Percentiles rank a stretch among this genome's conserved stretches.
phyloP scores from a whole-genome alignment of 2,888 invertebrate genomes.

The Pristionchus entomophagus region DNA sequence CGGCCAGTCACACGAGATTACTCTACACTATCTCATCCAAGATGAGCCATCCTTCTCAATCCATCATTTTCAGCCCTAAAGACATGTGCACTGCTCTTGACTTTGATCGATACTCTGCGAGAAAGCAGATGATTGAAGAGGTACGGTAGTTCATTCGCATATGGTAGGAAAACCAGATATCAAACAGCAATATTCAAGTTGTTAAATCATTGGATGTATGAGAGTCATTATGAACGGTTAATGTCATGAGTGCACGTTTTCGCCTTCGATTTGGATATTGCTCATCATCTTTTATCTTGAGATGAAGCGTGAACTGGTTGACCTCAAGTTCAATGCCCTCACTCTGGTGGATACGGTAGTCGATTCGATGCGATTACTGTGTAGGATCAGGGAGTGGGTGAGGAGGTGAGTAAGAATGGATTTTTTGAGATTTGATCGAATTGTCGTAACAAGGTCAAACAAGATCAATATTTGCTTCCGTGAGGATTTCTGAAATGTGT shows the following conservation, averaged over 20 bases:
- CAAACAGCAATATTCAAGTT: background rate
- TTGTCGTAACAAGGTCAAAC: too few relatives aligned
- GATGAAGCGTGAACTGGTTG: constrained; percentile 49
- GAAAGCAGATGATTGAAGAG: constrained; percentile 40
- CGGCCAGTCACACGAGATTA: constrained; percentile 42
- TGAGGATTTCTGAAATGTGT: too few relatives aligned
- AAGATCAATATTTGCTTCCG: too few relatives aligned
- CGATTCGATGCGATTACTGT: constrained; percentile 48
- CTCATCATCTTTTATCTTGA: too few relatives aligned
- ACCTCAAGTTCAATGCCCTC: constrained; percentile 44
- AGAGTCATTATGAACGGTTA: too few relatives aligned
- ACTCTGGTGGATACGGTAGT: constrained; percentile 48
- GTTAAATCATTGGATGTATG: background rate
- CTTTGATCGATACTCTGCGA: constrained; percentile 46
- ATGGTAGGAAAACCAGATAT: background rate
- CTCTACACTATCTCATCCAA: too few relatives aligned
- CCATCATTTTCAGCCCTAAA: background rate
- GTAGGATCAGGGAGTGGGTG: constrained; percentile 48
- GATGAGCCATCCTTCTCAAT: too few relatives aligned
- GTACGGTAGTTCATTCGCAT: background rate
- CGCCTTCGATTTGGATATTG: too few relatives aligned
- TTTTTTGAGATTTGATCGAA: too few relatives aligned
- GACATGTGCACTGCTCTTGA: constrained; percentile 48
- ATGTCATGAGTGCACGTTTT: too few relatives aligned
- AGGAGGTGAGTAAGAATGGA: constrained; percentile 23